Evolutionary conservation across 2,797 vertebrate genomes (phyloP).

Genomic region (Caiman crocodilus): DNA sequence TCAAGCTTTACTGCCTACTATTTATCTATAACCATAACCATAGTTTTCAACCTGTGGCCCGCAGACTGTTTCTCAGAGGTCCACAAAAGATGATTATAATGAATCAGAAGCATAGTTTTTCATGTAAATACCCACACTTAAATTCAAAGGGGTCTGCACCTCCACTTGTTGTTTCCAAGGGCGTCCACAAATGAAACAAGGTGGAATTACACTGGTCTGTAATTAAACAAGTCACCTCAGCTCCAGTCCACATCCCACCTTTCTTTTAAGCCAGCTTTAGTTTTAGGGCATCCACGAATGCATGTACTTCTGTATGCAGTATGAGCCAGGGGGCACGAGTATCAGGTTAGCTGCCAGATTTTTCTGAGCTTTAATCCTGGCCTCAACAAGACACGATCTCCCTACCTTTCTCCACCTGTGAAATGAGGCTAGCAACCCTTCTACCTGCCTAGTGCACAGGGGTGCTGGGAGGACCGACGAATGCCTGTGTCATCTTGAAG

Average conservation of each 20-base stretch:
- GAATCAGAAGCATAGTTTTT: too few relatives aligned
- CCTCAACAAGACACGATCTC: too few relatives aligned
- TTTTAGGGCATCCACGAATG: background rate
- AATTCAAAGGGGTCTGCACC: too few relatives aligned
- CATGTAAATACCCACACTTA: too few relatives aligned
- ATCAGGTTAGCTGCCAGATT: background rate
- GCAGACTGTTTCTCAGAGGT: too few relatives aligned
- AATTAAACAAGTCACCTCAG: background rate
- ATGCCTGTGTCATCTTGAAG: accelerated
- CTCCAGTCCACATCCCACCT: background rate
- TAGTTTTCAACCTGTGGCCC: too few relatives aligned
- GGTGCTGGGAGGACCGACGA: background rate
- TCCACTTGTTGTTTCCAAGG: too few relatives aligned
- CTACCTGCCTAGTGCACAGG: background rate
- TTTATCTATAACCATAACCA: background rate
- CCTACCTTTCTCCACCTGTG: background rate
- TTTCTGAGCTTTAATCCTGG: background rate
- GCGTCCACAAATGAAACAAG: too few relatives aligned
- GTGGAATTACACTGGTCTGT: background rate
- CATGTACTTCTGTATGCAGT: background rate
- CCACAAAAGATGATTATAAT: too few relatives aligned
- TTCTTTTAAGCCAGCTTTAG: background rate
- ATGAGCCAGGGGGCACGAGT: background rate
- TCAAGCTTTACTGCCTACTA: background rate
- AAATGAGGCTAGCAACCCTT: background rate